phyloP scores from a whole-genome alignment of 2,797 vertebrate species.

The Hybognathus amarus region DNA sequence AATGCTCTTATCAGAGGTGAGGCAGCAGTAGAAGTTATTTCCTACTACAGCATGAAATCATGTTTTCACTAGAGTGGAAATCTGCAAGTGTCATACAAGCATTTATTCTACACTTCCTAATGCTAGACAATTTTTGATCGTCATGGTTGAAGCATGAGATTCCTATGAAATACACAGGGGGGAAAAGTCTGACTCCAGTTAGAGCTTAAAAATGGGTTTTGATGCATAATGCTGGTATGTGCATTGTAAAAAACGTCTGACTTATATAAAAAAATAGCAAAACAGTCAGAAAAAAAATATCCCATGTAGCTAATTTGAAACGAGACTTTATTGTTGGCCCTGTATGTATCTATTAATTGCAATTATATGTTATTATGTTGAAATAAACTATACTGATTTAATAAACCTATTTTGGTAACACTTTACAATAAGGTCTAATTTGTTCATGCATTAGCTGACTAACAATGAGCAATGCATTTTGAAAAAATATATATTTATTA shows the following conservation, averaged over 20 bases:
- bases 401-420: background rate
- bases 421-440: background rate
- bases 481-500: background rate
- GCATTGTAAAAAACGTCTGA: background rate
- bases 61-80: constrained; percentile 48
- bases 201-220: background rate
- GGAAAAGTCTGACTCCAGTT: background rate
- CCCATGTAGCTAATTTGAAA: background rate
- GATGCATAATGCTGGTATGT: background rate
- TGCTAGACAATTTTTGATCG: background rate
- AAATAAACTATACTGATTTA: background rate
- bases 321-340: background rate
- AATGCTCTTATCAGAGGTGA: constrained; percentile 75
- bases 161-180: background rate
- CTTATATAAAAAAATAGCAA: background rate
- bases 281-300: background rate
- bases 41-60: constrained; percentile 64
- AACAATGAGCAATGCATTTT: background rate
- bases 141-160: background rate
- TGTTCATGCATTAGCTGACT: background rate
- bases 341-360: background rate
- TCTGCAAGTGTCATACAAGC: too few species aligned
- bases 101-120: background rate
- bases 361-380: background rate
- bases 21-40: constrained; percentile 66